Base-by-base conservation (phyloP, 2,888 invertebrate species). In the Sepiola atlantica region DNA sequence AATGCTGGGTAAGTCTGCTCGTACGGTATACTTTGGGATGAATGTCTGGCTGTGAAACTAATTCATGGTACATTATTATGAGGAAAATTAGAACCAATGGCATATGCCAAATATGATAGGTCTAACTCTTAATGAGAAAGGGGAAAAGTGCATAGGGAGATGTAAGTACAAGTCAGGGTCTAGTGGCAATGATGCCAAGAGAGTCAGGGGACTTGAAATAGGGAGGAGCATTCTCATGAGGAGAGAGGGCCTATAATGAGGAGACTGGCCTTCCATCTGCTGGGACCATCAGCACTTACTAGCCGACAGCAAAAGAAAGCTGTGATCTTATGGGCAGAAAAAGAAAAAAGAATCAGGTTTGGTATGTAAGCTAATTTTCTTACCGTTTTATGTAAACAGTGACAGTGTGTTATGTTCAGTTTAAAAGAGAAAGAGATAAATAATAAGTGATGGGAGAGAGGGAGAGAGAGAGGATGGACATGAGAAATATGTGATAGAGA, bases 141-240 rank as follows among this genome's bases (percentile, higher is more conserved):
- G n/a, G 16, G 14, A n/a, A 77, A 77, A 32, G 16, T 77, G 77
- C 77, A 77, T 16, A n/a, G n/a, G 77, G 77, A 77, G 77, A 77
- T 77, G 77, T 77, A 77, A 77, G 77, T 77, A 77, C 77, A 77
- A 77, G 77, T 77, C 77, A 77, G n/a, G 77, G 77, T 77, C 77
- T 77, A 77, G 77, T 77, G 77, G 77, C 77, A 77, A 77, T 77
- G 77, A 77, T 77, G 77, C n/a, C 77, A 77, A 77, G 32, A 77
- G n/a, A 77, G 77, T n/a, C 77, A 32, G 77, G 77, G 77, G 77
- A 77, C 77, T 77, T n/a, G n/a, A 77, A 77, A 77, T 77, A 77
- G 77, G 77, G 77, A 77, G 77, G 77, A 77, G 77, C n/a, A 32
- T n/a, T 14, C 77, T 77, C 77, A 16, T 77, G 77, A 77, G 77